Evolutionary conservation across 2,797 vertebrate species (phyloP), one percentile per base, ranked within the genome.

Genomic region (Ambastaia sidthimunki): DNA sequence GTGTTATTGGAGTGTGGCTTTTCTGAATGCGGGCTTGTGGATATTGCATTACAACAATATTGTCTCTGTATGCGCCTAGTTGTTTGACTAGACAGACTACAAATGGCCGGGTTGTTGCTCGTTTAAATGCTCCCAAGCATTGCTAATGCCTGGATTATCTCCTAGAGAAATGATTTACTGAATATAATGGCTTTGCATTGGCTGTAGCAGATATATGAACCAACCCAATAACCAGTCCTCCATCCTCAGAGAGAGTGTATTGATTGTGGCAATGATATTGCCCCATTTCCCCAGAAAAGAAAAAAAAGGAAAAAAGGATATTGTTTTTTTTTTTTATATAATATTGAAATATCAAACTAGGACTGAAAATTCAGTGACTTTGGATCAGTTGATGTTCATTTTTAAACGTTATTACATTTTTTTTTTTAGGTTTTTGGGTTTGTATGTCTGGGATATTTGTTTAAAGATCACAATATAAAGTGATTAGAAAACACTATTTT

Each of bases 1-100:
- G 78, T 52, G 37, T 84, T 86, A 86, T 82, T 82, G 78, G 82
- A 84, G 71, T 84, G 81, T 75, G 82, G 66, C 71, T 84, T n/a
- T 84, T 75, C 78, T 83, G 67, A 83, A 80, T 78, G 83, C 76
- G 78, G 77, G 76, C 80, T 4, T 82, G 74, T 78, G 82, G 78
- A 81, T 84, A 84, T 74, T 80, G 80, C 82, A 82, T 84, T 82
- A 78, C 80, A 73, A 78, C 54, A 80, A 80, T 80, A 66, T 82
- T 82, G 76, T 80, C 73, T 85, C 76, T 21, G 55, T 67, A 55
- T 72, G 76, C 13, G 47, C 71, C 67, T 75, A 78, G 77, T 75
- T 84, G 77, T 84, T 82, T 52, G 55, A 78, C 37, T 80, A 85
- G 80, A 82, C 82, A 80, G 59, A 68, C 82, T 82, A 74, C 71